Percentiles rank a stretch among this genome's conserved stretches.
Evolutionary conservation across 2,113 vertebrate genomes (phyloP).

Genomic region (Callithrix jacchus): DNA sequence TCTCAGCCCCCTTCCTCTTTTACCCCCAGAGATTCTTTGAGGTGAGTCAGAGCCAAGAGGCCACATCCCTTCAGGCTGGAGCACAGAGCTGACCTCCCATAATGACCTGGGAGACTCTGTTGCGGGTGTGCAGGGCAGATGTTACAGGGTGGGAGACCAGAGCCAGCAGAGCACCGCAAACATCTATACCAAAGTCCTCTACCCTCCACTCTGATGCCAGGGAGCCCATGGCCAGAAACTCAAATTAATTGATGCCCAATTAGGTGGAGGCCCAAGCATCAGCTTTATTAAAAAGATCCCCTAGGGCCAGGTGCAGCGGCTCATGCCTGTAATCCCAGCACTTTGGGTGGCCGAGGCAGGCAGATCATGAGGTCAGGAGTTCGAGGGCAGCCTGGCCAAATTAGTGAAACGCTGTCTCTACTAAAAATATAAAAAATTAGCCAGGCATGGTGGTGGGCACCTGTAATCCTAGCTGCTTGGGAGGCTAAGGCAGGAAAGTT

Average conservation of each 20-base stretch:
- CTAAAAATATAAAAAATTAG: too few species aligned
- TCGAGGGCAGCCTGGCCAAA: too few species aligned
- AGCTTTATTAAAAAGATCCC: background rate
- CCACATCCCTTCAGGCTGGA: background rate
- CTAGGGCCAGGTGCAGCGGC: too few species aligned
- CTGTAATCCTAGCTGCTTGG: too few species aligned
- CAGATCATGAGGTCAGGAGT: too few species aligned
- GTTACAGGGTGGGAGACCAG: background rate
- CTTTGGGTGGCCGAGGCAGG: too few species aligned
- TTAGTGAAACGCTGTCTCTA: too few species aligned
- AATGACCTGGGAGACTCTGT: background rate
- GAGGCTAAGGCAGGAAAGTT: too few species aligned
- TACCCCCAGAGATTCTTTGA: slow-evolving; percentile 77
- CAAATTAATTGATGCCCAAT: background rate
- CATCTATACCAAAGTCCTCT: background rate
- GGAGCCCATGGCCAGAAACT: background rate
- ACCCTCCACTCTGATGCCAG: background rate
- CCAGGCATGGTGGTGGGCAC: too few species aligned
- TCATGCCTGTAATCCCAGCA: too few species aligned
- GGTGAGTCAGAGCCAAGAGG: slow-evolving; percentile 48
- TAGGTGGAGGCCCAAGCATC: too few species aligned
- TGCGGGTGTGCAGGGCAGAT: fast-evolving
- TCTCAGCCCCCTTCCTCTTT: slow-evolving; percentile 76
- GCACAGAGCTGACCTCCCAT: fast-evolving
- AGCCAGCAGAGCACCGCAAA: background rate